A percentile compares a stretch with the other conserved stretches of the same genome.
These are phyloP conservation scores for Cephus spinipes DNA, from an alignment of 2,888 invertebrate species.

Conservation along the genomic window DNA sequence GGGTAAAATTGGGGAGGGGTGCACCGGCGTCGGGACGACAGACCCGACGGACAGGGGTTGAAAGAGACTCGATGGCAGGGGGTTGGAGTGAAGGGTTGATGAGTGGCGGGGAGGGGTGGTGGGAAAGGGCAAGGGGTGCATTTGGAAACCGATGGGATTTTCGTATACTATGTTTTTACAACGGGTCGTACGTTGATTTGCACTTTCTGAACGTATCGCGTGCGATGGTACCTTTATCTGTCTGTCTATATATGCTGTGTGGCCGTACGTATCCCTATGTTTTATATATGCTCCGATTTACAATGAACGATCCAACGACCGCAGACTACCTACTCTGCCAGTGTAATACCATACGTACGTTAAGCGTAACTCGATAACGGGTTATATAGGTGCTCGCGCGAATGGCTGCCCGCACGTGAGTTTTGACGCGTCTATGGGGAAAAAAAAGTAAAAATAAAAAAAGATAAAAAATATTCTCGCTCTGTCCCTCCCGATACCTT, in stretches of 20 bases:
- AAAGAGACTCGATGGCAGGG: not conserved
- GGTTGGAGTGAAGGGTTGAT: not conserved
- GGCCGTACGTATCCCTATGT: not conserved
- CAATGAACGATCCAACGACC: not conserved
- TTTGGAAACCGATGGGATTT: not conserved
- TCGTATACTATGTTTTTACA: not conserved
- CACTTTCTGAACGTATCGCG: not conserved
- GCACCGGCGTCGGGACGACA: not conserved
- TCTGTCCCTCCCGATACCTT: not conserved
- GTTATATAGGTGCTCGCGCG: not conserved
- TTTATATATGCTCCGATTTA: not conserved
- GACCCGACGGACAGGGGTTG: conserved; percentile 1
- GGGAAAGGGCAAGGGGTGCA: not conserved
- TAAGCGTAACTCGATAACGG: not conserved
- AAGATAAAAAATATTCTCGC: not conserved
- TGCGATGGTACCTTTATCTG: not conserved
- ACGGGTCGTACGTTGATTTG: not conserved
- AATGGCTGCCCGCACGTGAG: not conserved
- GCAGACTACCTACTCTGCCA: not conserved
- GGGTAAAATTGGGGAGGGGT: not conserved
- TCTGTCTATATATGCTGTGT: not conserved
- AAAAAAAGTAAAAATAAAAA: not conserved
- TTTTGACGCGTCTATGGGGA: not conserved
- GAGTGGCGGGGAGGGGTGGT: not conserved
- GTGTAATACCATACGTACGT: not conserved